Conservation (phyloP, 2,888 invertebrate species). For the Altica lythri region DNA sequence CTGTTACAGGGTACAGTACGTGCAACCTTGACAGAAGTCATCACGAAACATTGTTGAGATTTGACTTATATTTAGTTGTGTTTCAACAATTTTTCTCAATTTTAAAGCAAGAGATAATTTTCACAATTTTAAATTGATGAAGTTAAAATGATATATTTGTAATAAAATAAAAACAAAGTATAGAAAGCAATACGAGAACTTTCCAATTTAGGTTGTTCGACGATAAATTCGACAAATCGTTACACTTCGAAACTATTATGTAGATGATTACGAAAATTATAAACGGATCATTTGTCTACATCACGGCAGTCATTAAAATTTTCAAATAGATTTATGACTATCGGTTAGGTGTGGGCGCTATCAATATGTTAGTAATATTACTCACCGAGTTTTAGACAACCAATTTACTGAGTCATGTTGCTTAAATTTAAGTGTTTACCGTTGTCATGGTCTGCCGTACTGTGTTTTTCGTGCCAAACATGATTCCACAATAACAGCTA, state of each 20-base stretch:
- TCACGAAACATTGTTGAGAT: too few species aligned
- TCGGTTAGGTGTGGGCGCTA: conserved; percentile 20
- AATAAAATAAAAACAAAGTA: too few species aligned
- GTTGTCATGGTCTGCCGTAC: conserved; percentile 9
- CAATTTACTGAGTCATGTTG: conserved; percentile 18
- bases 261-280: conserved; percentile 18
- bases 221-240: conserved; percentile 18
- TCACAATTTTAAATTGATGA: too few species aligned
- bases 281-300: conserved; percentile 25
- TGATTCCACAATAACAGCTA: conserved; percentile 10
- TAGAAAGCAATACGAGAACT: too few species aligned
- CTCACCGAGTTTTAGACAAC: conserved; percentile 15
- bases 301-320: conserved; percentile 21
- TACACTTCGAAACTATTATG: conserved; percentile 8
- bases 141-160: too few species aligned
- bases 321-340: conserved; percentile 23
- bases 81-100: too few species aligned
- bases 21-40: too few species aligned
- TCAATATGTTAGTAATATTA: conserved; percentile 18
- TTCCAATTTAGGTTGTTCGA: too few species aligned
- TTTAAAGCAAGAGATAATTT: too few species aligned
- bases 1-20: too few species aligned
- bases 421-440: conserved; percentile 22
- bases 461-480: conserved; percentile 21
- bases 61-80: too few species aligned